Base-by-base conservation (phyloP, 2,113 vertebrate species). In the Phainopepla nitens region DNA sequence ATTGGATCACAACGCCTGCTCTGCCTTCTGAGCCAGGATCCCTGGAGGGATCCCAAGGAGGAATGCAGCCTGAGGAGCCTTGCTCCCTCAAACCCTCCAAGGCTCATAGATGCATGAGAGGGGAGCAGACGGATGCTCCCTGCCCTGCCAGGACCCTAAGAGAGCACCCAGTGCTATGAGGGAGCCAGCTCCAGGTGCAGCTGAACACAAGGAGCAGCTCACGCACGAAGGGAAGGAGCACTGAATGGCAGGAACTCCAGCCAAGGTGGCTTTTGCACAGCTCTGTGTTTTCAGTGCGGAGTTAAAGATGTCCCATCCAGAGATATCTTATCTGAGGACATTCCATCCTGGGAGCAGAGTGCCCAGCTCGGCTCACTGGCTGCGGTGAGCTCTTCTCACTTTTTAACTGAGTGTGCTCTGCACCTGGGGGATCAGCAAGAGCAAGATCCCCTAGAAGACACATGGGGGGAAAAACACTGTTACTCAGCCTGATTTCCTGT, bases 1-100 rank as follows among this genome's bases (percentile, higher is more conserved):
- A 27, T 0, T 51, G 53, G 66, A 58, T 65, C 44, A 35, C 1
- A 5, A 21, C 0, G 7, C 51, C 51, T 6, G 14, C 11, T 47
- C 45, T 57, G 45, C 64, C 36, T 45, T 76, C 4, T 4, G 15
- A 72, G 49, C 50, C 2, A 9, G 50, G 41, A 82, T 70, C 11
- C 49, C 75, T 58, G 65, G n/a, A 69, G 6, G 29, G 25, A 81
- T 64, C 36, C 47, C 60, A 77, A 20, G 45, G 8, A 5, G 22
- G 24, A 21, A 71, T n/a, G 64, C 27, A 84, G 41, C 36, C 54
- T 1, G 7, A 76, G 24, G 7, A 66, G 15, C 45, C 13, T n/a
- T 4, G 1, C 17, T 61, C 20, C 33, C 17, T 27, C 15, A 42
- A 58, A 65, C 29, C 25, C 69, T 68, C 23, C 44, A 49, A 44